Evolutionary conservation across 2,113 vertebrate genomes (phyloP).

Genomic region (Danio rerio): DNA sequence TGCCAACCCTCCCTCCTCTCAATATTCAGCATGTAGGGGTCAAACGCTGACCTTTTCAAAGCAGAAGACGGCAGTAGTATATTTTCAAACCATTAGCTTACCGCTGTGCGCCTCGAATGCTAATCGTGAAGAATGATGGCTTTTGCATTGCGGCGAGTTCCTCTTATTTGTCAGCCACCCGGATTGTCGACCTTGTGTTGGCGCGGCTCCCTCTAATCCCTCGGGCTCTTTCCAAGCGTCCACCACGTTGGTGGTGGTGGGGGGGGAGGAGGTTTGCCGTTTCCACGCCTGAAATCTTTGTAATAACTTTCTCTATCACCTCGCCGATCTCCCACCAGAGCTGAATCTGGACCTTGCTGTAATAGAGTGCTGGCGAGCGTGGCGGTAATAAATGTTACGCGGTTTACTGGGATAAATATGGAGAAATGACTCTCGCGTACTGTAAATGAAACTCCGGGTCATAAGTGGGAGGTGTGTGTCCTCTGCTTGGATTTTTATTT

Average conservation of each 20-base stretch:
- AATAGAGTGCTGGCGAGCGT: slow-evolving; percentile 46
- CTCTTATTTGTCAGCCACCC: slow-evolving; percentile 27
- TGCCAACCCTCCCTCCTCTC: not conserved
- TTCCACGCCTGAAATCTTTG: slow-evolving; percentile 51
- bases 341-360: slow-evolving; percentile 40
- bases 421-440: slow-evolving; percentile 34
- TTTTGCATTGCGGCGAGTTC: slow-evolving; percentile 1
- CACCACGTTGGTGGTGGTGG: too few relatives aligned
- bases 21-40: not conserved
- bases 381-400: slow-evolving; percentile 50
- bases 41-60: slow-evolving; percentile 27
- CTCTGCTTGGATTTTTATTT: not conserved
- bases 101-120: slow-evolving; percentile 21
- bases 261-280: not conserved
- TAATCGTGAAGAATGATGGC: slow-evolving; percentile 29
- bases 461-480: slow-evolving; percentile 13
- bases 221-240: not conserved
- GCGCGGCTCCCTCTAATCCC: slow-evolving; percentile 30
- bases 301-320: slow-evolving; percentile 52
- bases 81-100: slow-evolving; percentile 9
- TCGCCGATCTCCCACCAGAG: slow-evolving; percentile 45
- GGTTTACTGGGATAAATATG: slow-evolving; percentile 59
- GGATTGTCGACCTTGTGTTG: slow-evolving; percentile 27
- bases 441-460: slow-evolving; percentile 21
- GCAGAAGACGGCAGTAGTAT: not conserved